Percentiles rank a stretch among this genome's conserved stretches.
Evolutionary conservation across 1,140 invertebrate species (phyloP).

Genomic region (Diabrotica undecimpunctata): DNA sequence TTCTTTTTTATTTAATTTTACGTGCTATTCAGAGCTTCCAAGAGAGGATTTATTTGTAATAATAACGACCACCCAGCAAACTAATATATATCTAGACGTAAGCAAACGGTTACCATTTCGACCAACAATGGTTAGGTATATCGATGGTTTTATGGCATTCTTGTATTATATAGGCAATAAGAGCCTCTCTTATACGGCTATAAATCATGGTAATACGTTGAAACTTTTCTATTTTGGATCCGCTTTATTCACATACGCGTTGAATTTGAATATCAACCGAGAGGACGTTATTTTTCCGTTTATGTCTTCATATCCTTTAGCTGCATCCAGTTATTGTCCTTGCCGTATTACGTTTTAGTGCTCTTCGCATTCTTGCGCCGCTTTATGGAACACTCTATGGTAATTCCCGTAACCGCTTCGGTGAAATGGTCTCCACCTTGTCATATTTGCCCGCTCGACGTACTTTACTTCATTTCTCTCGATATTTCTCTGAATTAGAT

Average conservation of each 20-base stretch:
- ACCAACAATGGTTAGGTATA: neutral
- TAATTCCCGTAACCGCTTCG: constrained; percentile 22
- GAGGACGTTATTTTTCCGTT: constrained; percentile 35
- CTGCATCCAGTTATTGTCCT: constrained; percentile 38
- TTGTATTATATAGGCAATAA: constrained; percentile 3
- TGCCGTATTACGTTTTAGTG: constrained; percentile 36
- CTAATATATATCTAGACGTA: neutral
- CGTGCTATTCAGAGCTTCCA: no score
- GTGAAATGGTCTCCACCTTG: constrained; percentile 23
- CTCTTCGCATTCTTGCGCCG: constrained; percentile 28
- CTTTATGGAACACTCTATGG: constrained; percentile 20
- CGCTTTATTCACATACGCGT: constrained; percentile 25
- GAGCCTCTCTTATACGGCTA: constrained; percentile 1
- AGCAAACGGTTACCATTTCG: neutral
- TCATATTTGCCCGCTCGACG: constrained; percentile 16
- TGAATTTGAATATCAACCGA: constrained; percentile 32
- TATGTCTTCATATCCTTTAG: constrained; percentile 40
- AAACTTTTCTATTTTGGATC: constrained; percentile 17
- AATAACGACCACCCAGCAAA: neutral
- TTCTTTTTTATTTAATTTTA: no score
- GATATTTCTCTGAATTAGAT: neutral
- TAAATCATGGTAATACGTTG: constrained; percentile 16
- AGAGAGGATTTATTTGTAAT: no score
- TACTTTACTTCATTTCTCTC: neutral
- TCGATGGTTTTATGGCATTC: constrained; percentile 2